Base-by-base conservation (phyloP, 2,888 invertebrate species). In the Poecilus cupreus region DNA sequence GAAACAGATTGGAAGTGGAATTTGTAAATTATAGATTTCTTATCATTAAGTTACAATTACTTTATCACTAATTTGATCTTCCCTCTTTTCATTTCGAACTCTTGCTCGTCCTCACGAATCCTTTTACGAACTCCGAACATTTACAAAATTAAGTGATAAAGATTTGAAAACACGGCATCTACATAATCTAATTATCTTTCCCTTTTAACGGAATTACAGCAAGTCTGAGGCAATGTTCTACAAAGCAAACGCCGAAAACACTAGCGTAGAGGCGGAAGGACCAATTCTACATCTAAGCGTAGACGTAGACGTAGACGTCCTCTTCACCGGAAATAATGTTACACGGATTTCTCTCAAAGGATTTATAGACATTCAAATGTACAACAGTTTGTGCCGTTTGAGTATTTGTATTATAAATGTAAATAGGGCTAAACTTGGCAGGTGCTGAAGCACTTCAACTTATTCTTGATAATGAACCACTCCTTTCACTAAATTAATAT, bases 121-220 rank as follows among this genome's bases (percentile, higher is more conserved):
- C 68, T 39, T 68, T 54, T 68, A 37, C 18, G 39, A 68, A 68
- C 37, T 49, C n/a, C 11, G 46, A 72, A 72, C 49, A 72, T 72
- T 72, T 72, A 72, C 72, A 72, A 72, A 72, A 72, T 72, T 72
- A 72, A 72, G 72, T 72, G 72, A 72, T 72, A 72, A 72, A 72
- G 72, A 72, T 72, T 72, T 72, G 72, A 49, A 72, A 72, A 72
- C 72, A 72, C 49, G 49, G 46, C 49, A 72, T 72, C 72, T 72
- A 72, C 72, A 72, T 72, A 72, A 72, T 24, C 72, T 72, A 72
- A 72, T 72, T 72, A 72, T 46, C 46, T n/a, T 49, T 72, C 49
- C 72, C 72, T 72, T 72, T 72, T 72, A 72, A 46, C 72, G 46
- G 72, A 72, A 72, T 72, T 72, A 72, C 46, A 72, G 72, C 46